A percentile compares a stretch with the other conserved stretches of the same genome.
These are phyloP conservation scores for Oryzias woworae DNA, from an alignment of 2,113 vertebrate genomes.

Conservation along the genomic window DNA sequence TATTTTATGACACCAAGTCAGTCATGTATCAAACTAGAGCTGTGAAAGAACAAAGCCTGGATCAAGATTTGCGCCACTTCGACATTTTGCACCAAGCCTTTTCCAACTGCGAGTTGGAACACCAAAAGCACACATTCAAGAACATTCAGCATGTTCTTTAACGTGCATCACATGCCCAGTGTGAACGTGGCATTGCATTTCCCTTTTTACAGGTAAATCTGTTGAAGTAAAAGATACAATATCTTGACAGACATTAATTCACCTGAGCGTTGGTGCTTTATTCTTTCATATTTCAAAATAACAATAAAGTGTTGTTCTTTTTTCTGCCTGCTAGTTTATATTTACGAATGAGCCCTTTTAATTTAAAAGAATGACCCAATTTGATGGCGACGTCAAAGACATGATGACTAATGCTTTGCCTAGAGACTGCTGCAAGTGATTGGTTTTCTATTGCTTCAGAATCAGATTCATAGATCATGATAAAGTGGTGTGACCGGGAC, in stretches of 20 bases:
- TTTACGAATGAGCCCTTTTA: conserved; percentile 83
- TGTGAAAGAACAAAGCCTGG: no score
- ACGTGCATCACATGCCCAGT: no score
- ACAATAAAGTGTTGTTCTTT: conserved; percentile 63
- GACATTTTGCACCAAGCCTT: no score
- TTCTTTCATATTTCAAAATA: conserved; percentile 79
- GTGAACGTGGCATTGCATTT: no score
- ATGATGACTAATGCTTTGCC: conserved; percentile 82
- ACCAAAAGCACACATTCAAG: no score
- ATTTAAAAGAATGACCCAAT: conserved; percentile 83
- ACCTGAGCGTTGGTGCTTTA: conserved; percentile 68
- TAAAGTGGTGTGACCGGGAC: conserved; percentile 70
- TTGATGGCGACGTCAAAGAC: conserved; percentile 78
- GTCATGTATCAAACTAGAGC: no score
- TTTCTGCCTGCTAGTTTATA: conserved; percentile 72
- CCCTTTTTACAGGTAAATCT: conserved; percentile 7
- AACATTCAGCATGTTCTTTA: no score
- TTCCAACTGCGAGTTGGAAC: no score
- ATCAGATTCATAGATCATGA: conserved; percentile 84
- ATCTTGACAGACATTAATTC: conserved; percentile 62
- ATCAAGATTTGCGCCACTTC: no score
- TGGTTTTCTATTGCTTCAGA: conserved; percentile 83
- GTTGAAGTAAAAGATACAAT: conserved; percentile 12
- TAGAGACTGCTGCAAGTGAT: conserved; percentile 77
- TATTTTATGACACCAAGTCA: no score